phyloP scores from a whole-genome alignment of 2,797 vertebrate species.

The Mareca strepera region DNA sequence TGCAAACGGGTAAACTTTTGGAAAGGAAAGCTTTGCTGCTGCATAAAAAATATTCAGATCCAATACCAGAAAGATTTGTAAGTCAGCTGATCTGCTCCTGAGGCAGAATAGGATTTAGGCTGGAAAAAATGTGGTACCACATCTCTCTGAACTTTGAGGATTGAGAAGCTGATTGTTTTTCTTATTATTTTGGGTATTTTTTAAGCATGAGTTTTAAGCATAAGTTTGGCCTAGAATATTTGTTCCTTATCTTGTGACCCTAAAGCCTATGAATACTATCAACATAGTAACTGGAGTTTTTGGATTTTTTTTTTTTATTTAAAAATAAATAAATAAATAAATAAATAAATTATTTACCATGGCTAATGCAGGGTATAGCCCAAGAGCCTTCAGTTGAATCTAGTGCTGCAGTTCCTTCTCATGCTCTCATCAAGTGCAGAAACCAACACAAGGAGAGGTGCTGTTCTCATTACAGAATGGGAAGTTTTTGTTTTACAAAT shows the following conservation, averaged over 20 bases:
- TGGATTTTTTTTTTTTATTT: not conserved
- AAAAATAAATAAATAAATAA: not conserved
- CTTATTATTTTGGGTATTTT: not conserved
- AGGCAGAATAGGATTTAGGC: not conserved
- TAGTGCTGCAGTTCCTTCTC: not conserved
- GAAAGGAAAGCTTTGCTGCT: not conserved
- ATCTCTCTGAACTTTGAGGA: not conserved
- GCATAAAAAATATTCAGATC: not conserved
- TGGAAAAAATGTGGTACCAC: accelerated
- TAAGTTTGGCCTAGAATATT: not conserved
- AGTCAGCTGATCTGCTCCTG: not conserved
- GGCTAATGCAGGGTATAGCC: not conserved
- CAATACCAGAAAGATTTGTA: not conserved
- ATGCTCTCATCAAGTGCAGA: not conserved
- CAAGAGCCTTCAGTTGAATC: not conserved
- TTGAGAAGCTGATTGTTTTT: not conserved
- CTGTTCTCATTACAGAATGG: not conserved
- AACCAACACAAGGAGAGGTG: not conserved
- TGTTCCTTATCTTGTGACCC: not conserved
- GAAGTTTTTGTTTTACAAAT: not conserved
- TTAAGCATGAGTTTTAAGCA: not conserved
- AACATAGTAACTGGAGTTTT: not conserved
- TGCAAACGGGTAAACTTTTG: not conserved
- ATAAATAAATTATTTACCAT: not conserved
- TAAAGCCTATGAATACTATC: not conserved